These are phyloP conservation scores for Rattus norvegicus DNA, from an alignment of 2,113 vertebrate species.

Conservation along the genomic window GRCr8 NC_086023.1:68985501-68986000, in stretches of 20 bases:
- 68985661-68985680: not conserved
- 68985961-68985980: not conserved
- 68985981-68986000: not conserved
- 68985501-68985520: constrained; percentile 41
- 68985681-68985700: constrained; percentile 25
- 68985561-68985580: constrained; percentile 39
- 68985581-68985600: not conserved
- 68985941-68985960: not conserved
- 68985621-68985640: constrained; percentile 48
- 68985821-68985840: not conserved
- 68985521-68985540: constrained; percentile 37
- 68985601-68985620: not conserved
- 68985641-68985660: not conserved
- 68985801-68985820: not conserved
- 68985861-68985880: not conserved
- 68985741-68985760: not conserved
- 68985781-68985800: too few relatives aligned
- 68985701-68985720: not conserved
- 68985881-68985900: constrained; percentile 30
- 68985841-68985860: not conserved
- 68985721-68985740: not conserved
- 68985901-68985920: not conserved
- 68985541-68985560: constrained; percentile 52
- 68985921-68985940: not conserved
- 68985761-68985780: not conserved